Evolutionary conservation across 1,140 invertebrate genomes (phyloP).

Genomic region (Diuraphis noxia): DNA sequence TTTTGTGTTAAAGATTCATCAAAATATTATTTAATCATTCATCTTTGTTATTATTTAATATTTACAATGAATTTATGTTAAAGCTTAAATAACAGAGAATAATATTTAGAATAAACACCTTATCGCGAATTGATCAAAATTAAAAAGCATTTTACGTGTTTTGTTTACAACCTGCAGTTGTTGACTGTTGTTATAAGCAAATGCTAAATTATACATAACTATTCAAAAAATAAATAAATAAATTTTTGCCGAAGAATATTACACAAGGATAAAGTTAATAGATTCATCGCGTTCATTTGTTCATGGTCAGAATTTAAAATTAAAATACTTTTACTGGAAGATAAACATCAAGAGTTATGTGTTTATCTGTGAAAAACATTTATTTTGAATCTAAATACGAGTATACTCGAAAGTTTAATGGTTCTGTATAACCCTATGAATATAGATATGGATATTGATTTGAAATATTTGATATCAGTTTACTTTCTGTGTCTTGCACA

Average conservation of each 20-base stretch:
- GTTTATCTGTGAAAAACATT: not conserved
- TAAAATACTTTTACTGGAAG: not conserved
- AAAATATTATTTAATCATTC: not conserved
- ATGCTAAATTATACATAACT: not conserved
- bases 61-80: not conserved
- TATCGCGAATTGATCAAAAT: not conserved
- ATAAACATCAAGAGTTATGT: not conserved
- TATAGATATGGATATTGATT: not conserved
- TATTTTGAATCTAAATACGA: not conserved
- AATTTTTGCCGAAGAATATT: not conserved
- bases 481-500: not conserved
- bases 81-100: not conserved
- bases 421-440: not conserved
- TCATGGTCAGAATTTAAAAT: not conserved
- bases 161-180: not conserved
- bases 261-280: not conserved
- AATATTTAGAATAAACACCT: not conserved
- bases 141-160: not conserved
- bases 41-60: not conserved
- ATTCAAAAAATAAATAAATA: not conserved
- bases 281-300: not conserved
- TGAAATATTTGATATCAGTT: not conserved
- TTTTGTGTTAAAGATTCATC: not conserved
- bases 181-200: not conserved
- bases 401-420: not conserved